phyloP scores from a whole-genome alignment of 2,888 invertebrate species.

The Apamea epomidion region DNA sequence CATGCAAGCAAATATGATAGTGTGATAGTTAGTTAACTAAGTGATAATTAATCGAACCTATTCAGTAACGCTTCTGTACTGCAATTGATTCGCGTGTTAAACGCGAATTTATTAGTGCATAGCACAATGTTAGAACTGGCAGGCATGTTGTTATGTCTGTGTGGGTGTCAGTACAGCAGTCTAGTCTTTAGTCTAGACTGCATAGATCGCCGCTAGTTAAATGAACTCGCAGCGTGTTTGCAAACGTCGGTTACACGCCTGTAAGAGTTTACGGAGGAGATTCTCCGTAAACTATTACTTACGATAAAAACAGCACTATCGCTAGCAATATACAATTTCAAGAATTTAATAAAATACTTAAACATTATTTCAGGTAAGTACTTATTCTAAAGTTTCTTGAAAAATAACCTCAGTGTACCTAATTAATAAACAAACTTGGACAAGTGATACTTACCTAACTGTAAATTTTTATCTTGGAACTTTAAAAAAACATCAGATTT shows the following conservation, averaged over 20 bases:
- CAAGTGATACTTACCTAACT: not conserved
- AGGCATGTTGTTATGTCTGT: not conserved
- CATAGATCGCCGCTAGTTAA: not conserved
- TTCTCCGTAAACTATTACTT: too few relatives aligned
- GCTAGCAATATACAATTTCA: not conserved
- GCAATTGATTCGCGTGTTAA: not conserved
- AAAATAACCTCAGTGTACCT: not conserved
- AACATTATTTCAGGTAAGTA: not conserved
- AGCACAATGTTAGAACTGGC: not conserved
- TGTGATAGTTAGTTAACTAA: not conserved
- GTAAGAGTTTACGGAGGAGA: not conserved
- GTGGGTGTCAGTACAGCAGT: not conserved
- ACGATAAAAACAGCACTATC: not conserved
- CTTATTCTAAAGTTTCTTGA: not conserved
- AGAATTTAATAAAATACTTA: not conserved
- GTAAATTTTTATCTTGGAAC: not conserved
- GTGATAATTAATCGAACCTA: not conserved
- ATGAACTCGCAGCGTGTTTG: conserved; percentile 14
- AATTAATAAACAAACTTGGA: not conserved
- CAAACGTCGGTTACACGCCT: not conserved
- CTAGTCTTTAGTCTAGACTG: not conserved
- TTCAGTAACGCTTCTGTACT: not conserved
- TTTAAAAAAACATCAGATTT: not conserved
- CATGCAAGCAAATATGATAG: not conserved
- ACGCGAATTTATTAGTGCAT: not conserved